A percentile compares a stretch with the other conserved stretches of the same genome.
Conservation (phyloP, 2,797 vertebrate genomes). For the Sparus aurata region DNA sequence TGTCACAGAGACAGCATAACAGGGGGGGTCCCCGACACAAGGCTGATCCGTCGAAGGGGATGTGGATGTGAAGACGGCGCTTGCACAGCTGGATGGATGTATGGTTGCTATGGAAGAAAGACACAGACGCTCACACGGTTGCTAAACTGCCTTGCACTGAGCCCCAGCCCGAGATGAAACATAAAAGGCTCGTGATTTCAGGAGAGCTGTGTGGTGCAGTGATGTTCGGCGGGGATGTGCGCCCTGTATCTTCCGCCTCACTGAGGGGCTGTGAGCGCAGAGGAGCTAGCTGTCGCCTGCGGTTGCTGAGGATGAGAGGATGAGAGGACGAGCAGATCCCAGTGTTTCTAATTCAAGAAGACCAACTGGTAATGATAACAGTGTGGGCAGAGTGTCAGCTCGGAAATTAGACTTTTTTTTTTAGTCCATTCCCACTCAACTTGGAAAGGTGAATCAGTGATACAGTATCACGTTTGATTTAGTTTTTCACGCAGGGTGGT, state of each 20-base stretch:
- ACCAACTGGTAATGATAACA: slow-evolving; percentile 49
- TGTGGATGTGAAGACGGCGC: background rate
- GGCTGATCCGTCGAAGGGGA: background rate
- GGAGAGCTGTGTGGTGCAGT: slow-evolving; percentile 24
- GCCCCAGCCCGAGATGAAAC: background rate
- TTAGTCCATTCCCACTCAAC: background rate
- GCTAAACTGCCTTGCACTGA: background rate
- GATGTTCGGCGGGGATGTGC: background rate
- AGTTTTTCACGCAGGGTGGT: background rate
- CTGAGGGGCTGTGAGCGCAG: slow-evolving; percentile 57
- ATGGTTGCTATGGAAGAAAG: slow-evolving; percentile 25
- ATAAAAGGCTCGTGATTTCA: slow-evolving; percentile 10
- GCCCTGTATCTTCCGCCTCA: slow-evolving; percentile 43
- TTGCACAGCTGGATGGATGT: slow-evolving; percentile 41
- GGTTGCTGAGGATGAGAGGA: slow-evolving; percentile 49
- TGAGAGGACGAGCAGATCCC: slow-evolving; percentile 38
- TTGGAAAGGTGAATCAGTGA: background rate
- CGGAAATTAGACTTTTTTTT: slow-evolving; percentile 10
- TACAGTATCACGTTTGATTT: background rate
- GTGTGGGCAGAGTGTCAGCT: slow-evolving; percentile 52
- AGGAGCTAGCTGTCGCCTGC: slow-evolving; percentile 47
- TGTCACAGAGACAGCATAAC: background rate
- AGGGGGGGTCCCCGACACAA: slow-evolving; percentile 11
- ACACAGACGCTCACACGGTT: background rate
- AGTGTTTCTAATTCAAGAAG: slow-evolving; percentile 55